These are phyloP conservation scores for Operophtera brumata DNA, from an alignment of 2,888 invertebrate genomes.

Conservation along the genomic window DNA sequence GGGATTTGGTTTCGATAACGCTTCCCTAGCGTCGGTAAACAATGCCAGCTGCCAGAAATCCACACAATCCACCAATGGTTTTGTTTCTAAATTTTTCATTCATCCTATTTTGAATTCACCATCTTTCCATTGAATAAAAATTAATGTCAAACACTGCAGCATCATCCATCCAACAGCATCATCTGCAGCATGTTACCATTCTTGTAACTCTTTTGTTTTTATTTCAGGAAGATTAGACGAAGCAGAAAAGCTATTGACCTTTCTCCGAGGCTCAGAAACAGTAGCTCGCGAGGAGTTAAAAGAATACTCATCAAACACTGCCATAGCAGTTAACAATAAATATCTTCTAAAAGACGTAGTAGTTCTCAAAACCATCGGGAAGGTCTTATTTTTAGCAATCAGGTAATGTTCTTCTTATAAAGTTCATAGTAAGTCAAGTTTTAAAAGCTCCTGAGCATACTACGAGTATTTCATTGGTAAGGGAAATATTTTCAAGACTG, in stretches of 20 bases:
- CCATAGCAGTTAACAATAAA: background rate
- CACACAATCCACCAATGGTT: too few relatives aligned
- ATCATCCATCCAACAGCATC: too few relatives aligned
- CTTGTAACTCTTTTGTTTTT: background rate
- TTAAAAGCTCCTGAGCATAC: background rate
- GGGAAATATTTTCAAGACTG: too few relatives aligned
- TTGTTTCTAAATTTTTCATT: background rate
- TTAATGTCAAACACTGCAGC: background rate
- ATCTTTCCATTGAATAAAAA: background rate
- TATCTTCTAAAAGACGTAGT: conserved; percentile 14
- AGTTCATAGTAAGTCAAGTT: background rate
- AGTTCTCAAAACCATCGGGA: conserved; percentile 24
- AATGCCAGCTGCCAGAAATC: too few relatives aligned
- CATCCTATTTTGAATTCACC: background rate
- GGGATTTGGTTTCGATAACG: too few relatives aligned
- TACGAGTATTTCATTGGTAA: too few relatives aligned
- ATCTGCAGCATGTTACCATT: too few relatives aligned
- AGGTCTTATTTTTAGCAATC: conserved; percentile 13
- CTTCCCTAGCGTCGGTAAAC: too few relatives aligned
- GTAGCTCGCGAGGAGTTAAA: conserved; percentile 21
- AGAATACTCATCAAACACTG: conserved; percentile 11
- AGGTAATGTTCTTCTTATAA: background rate
- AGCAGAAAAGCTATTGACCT: conserved; percentile 19
- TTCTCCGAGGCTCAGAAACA: conserved; percentile 14
- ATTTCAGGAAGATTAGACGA: conserved; percentile 14